Evolutionary conservation across 1,140 invertebrate genomes (phyloP).

Genomic region (Thaumetopoea pityocampa): DNA sequence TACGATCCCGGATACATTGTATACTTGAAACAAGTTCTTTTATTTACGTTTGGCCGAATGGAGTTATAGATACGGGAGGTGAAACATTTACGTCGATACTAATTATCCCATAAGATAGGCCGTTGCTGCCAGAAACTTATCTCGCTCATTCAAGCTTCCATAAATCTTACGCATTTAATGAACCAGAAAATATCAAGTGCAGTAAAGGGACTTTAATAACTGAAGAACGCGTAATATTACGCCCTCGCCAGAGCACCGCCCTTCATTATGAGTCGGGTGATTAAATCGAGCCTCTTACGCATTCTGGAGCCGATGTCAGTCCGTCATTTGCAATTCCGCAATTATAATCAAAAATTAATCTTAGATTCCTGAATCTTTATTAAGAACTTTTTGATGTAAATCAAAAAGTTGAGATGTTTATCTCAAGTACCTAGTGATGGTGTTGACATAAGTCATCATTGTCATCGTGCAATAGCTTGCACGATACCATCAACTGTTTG

Average conservation of each 20-base stretch:
- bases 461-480: too few species aligned
- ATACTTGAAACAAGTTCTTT: too few species aligned
- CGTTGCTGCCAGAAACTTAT: conserved; percentile 13
- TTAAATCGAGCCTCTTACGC: conserved; percentile 59
- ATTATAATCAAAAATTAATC: conserved; percentile 72
- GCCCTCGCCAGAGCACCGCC: conserved; percentile 23
- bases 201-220: conserved; percentile 57
- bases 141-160: conserved; percentile 14
- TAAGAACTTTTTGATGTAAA: conserved; percentile 28
- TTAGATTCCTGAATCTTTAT: conserved; percentile 34
- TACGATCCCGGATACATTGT: too few species aligned
- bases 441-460: too few species aligned
- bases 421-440: too few species aligned
- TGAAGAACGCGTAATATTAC: conserved; percentile 58
- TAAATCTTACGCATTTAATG: conserved; percentile 32
- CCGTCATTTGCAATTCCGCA: conserved; percentile 41
- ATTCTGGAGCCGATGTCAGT: conserved; percentile 43
- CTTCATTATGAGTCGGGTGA: conserved; percentile 55
- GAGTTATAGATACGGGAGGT: conserved; percentile 4
- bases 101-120: conserved; percentile 10
- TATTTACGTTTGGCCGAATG: neutral
- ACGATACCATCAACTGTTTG: too few species aligned
- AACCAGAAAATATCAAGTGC: conserved; percentile 39
- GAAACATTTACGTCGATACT: conserved; percentile 1
- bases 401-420: too few species aligned